Base-by-base conservation (phyloP, 1,140 invertebrate genomes). In the Drosophila kohkoa region DNA sequence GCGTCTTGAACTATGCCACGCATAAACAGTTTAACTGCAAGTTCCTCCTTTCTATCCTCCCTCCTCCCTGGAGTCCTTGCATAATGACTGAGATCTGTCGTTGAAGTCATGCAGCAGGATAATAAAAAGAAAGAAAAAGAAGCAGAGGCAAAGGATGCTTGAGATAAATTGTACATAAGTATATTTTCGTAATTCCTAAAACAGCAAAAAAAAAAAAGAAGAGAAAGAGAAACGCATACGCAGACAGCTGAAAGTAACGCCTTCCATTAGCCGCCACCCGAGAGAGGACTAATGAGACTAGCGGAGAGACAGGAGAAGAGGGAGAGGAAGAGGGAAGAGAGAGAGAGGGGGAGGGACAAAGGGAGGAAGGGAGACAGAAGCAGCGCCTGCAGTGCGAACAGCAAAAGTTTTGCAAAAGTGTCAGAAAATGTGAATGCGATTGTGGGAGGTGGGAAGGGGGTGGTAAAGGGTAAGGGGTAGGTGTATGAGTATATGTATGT, bases 351-450 rank as follows among this genome's bases (percentile, higher is more conserved):
- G 70, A 43, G 11, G 45, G 41, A 38, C 10, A 8, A 30, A 7
- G 13, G 38, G 41, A 30, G 13, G 2, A 20, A 11, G 16, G n/a
- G 63, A 66, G 49, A 60, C 30, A 62, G 38, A 32, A 80, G 48
- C 70, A 78, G 60, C 66, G 78, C 78, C 78, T 81, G 78, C 78
- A 81, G 78, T 81, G 78, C 66, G 72, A 78, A 78, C 71, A 75
- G 71, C 77, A 77, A 81, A 81, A 81, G 43, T 81, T 81, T 81
- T 81, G 78, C 66, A 75, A 81, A 75, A 81, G 78, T 81, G 78
- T 81, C 78, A 81, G 75, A 81, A 77, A 81, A 78, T 78, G 75
- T 81, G 78, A 78, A 78, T 79, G 77, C 71, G 70, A 71, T 66
- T 70, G 71, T 65, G 32, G 54, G 60, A 4, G 35, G 6, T 0